phyloP scores from a whole-genome alignment of 2,113 vertebrate species.

The Oryzias celebensis region DNA sequence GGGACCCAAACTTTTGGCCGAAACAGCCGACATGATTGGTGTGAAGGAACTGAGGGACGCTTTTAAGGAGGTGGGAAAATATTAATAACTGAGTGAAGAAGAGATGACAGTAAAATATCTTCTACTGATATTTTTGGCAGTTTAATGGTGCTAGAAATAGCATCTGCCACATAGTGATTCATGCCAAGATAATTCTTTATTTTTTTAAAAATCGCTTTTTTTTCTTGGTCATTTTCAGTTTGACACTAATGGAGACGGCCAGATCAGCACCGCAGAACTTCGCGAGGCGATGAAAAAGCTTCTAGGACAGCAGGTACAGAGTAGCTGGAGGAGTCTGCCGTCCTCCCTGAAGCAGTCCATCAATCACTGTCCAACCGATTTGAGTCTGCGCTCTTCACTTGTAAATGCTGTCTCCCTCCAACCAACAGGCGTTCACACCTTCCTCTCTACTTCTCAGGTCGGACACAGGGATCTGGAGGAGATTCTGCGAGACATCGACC shows the following conservation, averaged over 20 bases:
- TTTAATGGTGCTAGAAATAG: not conserved
- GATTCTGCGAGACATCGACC: conserved; percentile 94
- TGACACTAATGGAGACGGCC: conserved; percentile 94
- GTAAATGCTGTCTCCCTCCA: not conserved
- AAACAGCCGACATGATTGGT: conserved; percentile 98
- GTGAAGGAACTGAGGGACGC: conserved; percentile 96
- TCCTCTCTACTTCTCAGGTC: conserved; percentile 72
- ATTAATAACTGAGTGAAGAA: not conserved
- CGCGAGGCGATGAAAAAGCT: conserved; percentile 98
- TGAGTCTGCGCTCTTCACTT: conserved; percentile 4
- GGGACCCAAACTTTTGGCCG: conserved; percentile 96
- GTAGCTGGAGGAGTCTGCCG: conserved; percentile 5
- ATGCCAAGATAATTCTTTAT: not conserved
- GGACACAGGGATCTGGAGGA: conserved; percentile 95
- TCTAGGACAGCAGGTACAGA: conserved; percentile 88
- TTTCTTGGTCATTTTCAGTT: conserved; percentile 77
- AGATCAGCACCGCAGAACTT: conserved; percentile 94
- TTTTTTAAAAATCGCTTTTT: conserved; percentile 4
- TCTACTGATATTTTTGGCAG: not conserved
- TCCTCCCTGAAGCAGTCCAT: conserved; percentile 7
- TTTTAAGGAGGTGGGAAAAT: conserved; percentile 88
- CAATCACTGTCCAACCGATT: conserved; percentile 26
- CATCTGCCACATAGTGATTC: not conserved
- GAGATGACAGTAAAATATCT: not conserved
- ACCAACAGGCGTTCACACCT: conserved; percentile 20